phyloP scores from a whole-genome alignment of 2,888 invertebrate species.

The Vesta saturnalis region DNA sequence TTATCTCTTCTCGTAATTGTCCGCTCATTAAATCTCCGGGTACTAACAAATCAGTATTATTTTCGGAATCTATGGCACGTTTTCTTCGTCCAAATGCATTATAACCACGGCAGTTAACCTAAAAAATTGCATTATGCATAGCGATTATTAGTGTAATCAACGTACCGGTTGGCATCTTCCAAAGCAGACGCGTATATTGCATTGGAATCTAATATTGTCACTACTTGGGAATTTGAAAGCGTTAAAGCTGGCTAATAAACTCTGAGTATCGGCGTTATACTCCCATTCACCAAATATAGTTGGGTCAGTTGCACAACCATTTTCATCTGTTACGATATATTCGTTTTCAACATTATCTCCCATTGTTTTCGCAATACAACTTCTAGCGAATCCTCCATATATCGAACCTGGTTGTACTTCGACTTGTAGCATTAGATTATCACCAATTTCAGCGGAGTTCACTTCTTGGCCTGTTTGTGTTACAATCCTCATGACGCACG shows the following conservation, averaged over 20 bases:
- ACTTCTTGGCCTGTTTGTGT: constrained; percentile 89
- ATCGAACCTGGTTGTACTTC: constrained; percentile 69
- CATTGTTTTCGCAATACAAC: constrained; percentile 92
- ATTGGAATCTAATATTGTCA: constrained; percentile 94
- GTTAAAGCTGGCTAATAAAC: constrained; percentile 87
- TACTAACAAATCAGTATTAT: constrained; percentile 69
- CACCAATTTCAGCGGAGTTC: constrained; percentile 89
- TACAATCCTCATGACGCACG: constrained; percentile 91
- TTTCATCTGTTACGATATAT: constrained; percentile 91
- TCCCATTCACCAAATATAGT: constrained; percentile 95
- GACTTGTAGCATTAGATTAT: constrained; percentile 51
- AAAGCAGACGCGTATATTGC: constrained; percentile 94
- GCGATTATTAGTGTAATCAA: constrained; percentile 30
- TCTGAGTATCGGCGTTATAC: constrained; percentile 85
- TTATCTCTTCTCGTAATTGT: constrained; percentile 91
- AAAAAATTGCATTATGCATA: constrained; percentile 21
- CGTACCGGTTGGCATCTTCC: constrained; percentile 93
- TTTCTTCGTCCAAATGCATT: constrained; percentile 89
- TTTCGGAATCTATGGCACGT: constrained; percentile 69
- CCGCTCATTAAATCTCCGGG: constrained; percentile 73
- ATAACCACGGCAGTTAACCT: constrained; percentile 91
- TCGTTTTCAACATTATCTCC: constrained; percentile 89
- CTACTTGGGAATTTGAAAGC: constrained; percentile 96
- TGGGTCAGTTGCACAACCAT: constrained; percentile 93
- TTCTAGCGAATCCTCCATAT: constrained; percentile 93